Evolutionary conservation across 92 coral and sea anemone genomes (phyloP).

Genomic region (Bergia sp.): DNA sequence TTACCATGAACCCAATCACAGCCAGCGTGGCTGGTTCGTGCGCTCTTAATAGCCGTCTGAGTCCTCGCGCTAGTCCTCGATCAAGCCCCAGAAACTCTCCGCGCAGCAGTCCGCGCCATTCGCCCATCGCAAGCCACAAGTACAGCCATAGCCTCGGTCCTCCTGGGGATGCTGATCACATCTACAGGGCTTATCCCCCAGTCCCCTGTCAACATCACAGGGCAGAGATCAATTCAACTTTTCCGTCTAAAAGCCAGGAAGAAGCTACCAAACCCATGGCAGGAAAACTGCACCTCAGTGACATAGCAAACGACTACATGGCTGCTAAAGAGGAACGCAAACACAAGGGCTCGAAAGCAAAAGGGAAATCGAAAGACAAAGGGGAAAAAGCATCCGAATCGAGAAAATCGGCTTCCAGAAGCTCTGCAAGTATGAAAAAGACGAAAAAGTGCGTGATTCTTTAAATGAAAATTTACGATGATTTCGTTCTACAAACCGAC

Average conservation of each 20-base stretch:
- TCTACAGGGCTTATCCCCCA: conserved; percentile 1
- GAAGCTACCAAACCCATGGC: background rate
- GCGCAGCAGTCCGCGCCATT: conserved; percentile 31
- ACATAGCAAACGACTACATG: conserved; percentile 3
- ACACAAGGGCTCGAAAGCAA: background rate
- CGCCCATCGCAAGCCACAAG: conserved; percentile 24
- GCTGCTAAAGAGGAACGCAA: background rate
- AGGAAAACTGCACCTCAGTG: conserved; percentile 3
- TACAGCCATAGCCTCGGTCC: conserved; percentile 13
- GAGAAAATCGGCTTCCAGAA: background rate
- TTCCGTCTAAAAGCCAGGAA: conserved; percentile 9
- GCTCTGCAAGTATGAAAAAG: background rate
- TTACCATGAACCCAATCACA: conserved; percentile 42
- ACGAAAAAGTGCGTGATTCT: conserved; percentile 24
- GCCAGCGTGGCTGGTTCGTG: conserved; percentile 36
- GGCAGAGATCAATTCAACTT: background rate
- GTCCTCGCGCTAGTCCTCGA: conserved; percentile 32
- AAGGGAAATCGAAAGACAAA: conserved; percentile 4
- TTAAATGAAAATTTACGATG: background rate
- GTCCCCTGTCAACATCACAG: conserved; percentile 13
- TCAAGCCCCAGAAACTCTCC: conserved; percentile 30
- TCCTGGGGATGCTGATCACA: background rate
- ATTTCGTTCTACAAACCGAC: background rate
- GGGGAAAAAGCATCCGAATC: background rate
- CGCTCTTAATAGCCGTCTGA: conserved; percentile 7